Conservation (phyloP, 2,797 vertebrate species). For the Danionella dracula region DNA sequence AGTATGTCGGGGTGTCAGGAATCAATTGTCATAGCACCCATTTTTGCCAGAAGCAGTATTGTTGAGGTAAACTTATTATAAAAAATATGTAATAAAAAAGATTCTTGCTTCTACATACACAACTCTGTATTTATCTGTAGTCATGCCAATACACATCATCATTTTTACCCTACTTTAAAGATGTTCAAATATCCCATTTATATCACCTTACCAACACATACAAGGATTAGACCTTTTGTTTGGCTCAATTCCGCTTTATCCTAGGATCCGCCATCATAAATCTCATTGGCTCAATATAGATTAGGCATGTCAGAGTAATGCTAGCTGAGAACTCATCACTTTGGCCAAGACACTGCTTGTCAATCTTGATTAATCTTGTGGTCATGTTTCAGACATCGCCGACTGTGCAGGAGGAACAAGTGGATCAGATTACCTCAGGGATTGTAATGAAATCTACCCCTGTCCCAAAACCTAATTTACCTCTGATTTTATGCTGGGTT, state of each 20-base stretch:
- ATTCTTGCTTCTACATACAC: too few relatives aligned
- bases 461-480: constrained; percentile 29
- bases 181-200: too few relatives aligned
- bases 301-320: constrained; percentile 16
- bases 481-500: constrained; percentile 20
- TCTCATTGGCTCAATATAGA: constrained; percentile 40
- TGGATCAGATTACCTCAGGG: constrained; percentile 16
- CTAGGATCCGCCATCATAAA: constrained; percentile 33
- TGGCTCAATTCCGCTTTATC: constrained; percentile 23
- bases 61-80: too few relatives aligned
- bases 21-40: too few relatives aligned
- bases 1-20: too few relatives aligned
- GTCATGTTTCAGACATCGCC: neutral
- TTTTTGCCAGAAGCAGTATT: too few relatives aligned
- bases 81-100: too few relatives aligned
- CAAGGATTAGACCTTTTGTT: constrained; percentile 20
- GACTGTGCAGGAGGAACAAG: neutral
- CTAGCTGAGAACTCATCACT: constrained; percentile 29
- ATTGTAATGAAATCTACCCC: constrained; percentile 26
- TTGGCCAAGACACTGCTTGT: constrained; percentile 26
- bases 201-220: too few relatives aligned
- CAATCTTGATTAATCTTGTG: constrained; percentile 34
- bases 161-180: too few relatives aligned
- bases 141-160: too few relatives aligned
- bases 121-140: too few relatives aligned